A percentile compares a stretch with the other conserved stretches of the same genome.
Conservation (phyloP, 2,797 vertebrate species). For the Dipus sagitta region DNA sequence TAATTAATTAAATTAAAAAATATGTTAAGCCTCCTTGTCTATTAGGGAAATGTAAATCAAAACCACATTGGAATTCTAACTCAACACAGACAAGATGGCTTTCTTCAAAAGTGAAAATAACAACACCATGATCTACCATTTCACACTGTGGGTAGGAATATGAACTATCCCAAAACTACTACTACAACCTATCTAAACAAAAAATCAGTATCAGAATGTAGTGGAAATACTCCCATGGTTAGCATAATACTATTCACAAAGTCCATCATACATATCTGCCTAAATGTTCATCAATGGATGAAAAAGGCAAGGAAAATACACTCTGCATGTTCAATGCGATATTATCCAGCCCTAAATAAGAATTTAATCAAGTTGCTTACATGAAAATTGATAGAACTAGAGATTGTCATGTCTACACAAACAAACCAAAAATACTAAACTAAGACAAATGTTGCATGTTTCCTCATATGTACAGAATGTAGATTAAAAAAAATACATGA, state of each 20-base stretch:
- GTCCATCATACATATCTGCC: too few species aligned
- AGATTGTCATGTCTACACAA: too few species aligned
- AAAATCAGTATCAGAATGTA: not conserved
- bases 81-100: not conserved
- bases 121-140: not conserved
- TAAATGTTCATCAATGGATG: too few species aligned
- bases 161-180: not conserved
- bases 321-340: too few species aligned
- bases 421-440: too few species aligned
- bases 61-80: not conserved
- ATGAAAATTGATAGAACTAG: not conserved
- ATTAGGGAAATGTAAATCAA: not conserved
- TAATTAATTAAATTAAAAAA: too few species aligned
- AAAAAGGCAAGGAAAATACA: not conserved
- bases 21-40: too few species aligned
- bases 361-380: not conserved
- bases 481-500: not conserved
- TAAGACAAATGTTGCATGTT: not conserved
- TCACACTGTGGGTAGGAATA: not conserved
- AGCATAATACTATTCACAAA: too few species aligned
- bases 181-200: not conserved
- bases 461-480: too few species aligned
- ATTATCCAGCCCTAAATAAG: too few species aligned
- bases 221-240: not conserved
- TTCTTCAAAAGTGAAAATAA: not conserved